These are phyloP conservation scores for Thalassophryne amazonica DNA, from an alignment of 2,797 vertebrate genomes.

Conservation along the genomic window DNA sequence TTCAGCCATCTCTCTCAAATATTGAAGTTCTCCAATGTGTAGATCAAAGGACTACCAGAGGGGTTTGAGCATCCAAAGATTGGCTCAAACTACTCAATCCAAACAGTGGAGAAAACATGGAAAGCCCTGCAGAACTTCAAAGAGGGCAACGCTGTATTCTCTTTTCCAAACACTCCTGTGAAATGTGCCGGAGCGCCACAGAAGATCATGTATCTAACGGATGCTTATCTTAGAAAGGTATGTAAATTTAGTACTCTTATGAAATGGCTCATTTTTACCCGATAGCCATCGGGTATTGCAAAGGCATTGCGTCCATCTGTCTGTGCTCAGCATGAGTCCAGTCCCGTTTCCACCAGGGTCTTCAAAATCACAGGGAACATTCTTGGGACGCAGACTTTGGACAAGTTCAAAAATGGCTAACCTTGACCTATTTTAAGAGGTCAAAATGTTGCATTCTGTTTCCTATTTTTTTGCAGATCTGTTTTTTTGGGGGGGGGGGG, in stretches of 20 bases:
- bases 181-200: conserved; percentile 97
- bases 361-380: no score
- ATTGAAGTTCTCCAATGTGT: conserved; percentile 6
- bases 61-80: conserved; percentile 89
- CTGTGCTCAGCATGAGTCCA: no score
- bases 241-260: background rate
- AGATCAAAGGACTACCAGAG: conserved; percentile 97
- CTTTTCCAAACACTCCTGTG: conserved; percentile 91
- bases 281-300: no score
- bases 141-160: conserved; percentile 93
- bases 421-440: no score
- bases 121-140: conserved; percentile 89
- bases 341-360: no score
- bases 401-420: no score
- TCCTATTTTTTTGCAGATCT: no score
- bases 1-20: background rate
- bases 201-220: conserved; percentile 97
- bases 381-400: no score
- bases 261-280: no score
- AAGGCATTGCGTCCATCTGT: no score
- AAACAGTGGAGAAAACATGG: conserved; percentile 96
- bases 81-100: conserved; percentile 92
- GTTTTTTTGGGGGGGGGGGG: no score
- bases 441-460: no score
- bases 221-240: conserved; percentile 91